These are phyloP conservation scores for Branchinecta lynchi DNA, from an alignment of 1,140 invertebrate species.

Conservation along the genomic window DNA sequence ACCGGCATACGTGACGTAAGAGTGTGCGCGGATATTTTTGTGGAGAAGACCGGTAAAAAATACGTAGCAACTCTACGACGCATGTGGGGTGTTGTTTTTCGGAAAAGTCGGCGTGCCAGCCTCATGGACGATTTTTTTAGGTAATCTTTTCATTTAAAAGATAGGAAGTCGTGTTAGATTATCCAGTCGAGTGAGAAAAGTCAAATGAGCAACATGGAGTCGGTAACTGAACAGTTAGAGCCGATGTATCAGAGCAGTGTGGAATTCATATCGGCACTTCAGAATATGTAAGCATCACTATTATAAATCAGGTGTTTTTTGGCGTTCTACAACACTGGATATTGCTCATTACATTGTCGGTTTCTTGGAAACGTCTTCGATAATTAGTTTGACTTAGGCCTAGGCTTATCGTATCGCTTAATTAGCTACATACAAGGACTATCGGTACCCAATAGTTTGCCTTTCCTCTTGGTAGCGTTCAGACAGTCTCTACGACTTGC, in stretches of 20 bases:
- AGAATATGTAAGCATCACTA: not conserved
- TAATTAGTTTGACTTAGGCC: no score
- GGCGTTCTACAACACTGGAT: no score
- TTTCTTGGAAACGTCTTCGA: no score
- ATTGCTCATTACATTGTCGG: no score
- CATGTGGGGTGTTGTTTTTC: not conserved
- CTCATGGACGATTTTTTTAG: not conserved
- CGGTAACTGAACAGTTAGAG: not conserved
- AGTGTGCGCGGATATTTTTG: no score
- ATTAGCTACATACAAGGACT: no score
- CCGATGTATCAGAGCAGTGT: not conserved
- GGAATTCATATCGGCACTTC: not conserved
- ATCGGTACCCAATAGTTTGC: no score
- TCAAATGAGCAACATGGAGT: not conserved
- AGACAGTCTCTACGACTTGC: no score
- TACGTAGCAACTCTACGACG: not conserved
- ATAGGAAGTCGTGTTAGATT: not conserved
- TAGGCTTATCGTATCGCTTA: no score
- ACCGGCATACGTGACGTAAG: no score
- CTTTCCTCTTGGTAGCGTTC: no score
- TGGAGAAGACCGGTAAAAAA: not conserved
- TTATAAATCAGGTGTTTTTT: no score
- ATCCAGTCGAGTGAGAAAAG: not conserved
- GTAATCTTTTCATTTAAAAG: not conserved
- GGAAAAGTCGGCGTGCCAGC: not conserved